phyloP scores from a whole-genome alignment of 2,113 vertebrate species.

The Tricholaema leucomelas region DNA sequence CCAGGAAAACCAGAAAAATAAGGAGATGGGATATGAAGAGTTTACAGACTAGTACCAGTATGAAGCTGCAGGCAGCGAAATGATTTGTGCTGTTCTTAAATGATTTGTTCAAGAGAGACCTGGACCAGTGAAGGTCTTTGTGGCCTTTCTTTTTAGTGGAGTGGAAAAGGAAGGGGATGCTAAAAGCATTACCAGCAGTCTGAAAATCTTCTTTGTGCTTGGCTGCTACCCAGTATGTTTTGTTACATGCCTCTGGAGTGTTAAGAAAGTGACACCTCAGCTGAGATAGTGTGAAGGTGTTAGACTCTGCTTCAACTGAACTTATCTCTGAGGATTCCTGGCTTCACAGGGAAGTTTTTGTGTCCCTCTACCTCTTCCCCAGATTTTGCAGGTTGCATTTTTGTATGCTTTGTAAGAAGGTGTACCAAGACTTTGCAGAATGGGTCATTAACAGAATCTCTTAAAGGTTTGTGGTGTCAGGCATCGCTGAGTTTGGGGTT shows the following conservation, averaged over 20 bases:
- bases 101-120: background rate
- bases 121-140: background rate
- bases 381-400: background rate
- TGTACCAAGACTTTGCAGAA: background rate
- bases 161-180: background rate
- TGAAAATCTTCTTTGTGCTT: background rate
- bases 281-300: background rate
- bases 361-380: background rate
- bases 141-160: background rate
- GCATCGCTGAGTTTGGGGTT: background rate
- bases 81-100: background rate
- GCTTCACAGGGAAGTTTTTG: background rate
- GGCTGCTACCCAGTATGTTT: background rate
- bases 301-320: background rate
- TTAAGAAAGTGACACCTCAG: background rate
- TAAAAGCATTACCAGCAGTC: background rate
- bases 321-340: background rate
- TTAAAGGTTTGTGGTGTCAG: background rate
- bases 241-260: background rate
- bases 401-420: background rate
- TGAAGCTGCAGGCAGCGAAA: background rate
- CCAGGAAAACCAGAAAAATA: background rate
- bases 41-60: background rate
- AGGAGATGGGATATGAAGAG: background rate
- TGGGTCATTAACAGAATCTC: background rate